phyloP scores from a whole-genome alignment of 2,113 vertebrate species.

The Gracilinanus agilis region DNA sequence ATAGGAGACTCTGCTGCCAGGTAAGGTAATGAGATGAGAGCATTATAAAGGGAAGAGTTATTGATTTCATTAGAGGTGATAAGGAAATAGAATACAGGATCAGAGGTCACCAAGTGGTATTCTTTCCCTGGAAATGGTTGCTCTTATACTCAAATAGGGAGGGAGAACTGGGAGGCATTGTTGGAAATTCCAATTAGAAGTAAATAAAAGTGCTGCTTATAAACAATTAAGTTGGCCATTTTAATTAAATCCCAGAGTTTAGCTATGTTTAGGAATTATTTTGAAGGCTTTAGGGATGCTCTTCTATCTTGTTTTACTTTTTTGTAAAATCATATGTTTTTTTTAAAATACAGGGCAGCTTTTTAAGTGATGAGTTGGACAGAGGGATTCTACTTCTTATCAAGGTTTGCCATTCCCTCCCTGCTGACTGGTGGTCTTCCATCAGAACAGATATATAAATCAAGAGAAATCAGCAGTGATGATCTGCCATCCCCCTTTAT shows the following conservation, averaged over 20 bases:
- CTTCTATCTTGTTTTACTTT: not conserved
- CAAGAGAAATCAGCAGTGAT: constrained; percentile 63
- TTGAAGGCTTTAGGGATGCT: constrained; percentile 12
- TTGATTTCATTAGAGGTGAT: constrained; percentile 49
- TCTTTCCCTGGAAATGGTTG: constrained; percentile 37
- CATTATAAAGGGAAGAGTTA: constrained; percentile 36
- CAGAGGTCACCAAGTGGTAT: not conserved
- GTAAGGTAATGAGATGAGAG: constrained; percentile 44
- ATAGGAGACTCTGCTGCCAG: constrained; percentile 40
- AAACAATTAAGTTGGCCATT: not conserved
- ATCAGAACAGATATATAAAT: constrained; percentile 55
- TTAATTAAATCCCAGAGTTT: not conserved
- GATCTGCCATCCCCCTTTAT: constrained; percentile 20
- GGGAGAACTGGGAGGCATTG: not conserved
- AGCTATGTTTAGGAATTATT: not conserved
- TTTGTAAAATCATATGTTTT: constrained; percentile 2
- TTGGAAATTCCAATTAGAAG: not conserved
- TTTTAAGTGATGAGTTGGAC: constrained; percentile 24
- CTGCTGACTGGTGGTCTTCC: constrained; percentile 49
- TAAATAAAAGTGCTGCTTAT: not conserved
- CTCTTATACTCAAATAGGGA: not conserved
- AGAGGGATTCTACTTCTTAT: constrained; percentile 35
- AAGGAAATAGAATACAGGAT: constrained; percentile 49
- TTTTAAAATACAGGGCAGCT: not conserved
- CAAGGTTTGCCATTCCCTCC: constrained; percentile 48